These are phyloP conservation scores for Neodontobutis hainanensis DNA, from an alignment of 2,113 vertebrate species.

Conservation along the genomic window DNA sequence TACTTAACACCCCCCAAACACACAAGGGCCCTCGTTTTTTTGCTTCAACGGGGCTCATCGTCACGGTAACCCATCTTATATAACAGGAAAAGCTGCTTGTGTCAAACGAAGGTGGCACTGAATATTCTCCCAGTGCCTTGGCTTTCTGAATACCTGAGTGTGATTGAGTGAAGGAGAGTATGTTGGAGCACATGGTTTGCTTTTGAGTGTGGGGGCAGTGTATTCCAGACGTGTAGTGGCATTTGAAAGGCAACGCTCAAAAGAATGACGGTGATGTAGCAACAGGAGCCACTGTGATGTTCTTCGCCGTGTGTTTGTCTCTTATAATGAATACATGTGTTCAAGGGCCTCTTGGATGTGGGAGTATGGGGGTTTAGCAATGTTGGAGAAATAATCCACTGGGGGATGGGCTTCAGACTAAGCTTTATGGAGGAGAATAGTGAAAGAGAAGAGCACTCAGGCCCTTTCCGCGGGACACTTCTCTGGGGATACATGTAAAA, in stretches of 20 bases:
- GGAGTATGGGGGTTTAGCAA: slow-evolving; percentile 70
- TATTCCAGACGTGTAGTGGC: slow-evolving; percentile 20
- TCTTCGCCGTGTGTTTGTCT: slow-evolving; percentile 28
- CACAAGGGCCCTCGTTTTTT: slow-evolving; percentile 20
- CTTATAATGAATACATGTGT: slow-evolving; percentile 67
- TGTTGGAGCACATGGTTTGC: slow-evolving; percentile 16
- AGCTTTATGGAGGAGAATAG: slow-evolving; percentile 67
- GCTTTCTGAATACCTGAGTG: slow-evolving; percentile 45
- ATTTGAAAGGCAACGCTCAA: slow-evolving; percentile 45
- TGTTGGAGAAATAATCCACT: slow-evolving; percentile 71
- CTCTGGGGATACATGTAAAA: slow-evolving; percentile 65
- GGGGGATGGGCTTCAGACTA: slow-evolving; percentile 69
- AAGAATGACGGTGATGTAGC: slow-evolving; percentile 17
- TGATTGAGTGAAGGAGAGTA: neutral
- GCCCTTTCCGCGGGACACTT: slow-evolving; percentile 58
- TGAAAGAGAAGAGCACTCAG: slow-evolving; percentile 60
- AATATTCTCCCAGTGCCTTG: slow-evolving; percentile 47
- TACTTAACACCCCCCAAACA: slow-evolving; percentile 9
- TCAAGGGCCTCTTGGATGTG: slow-evolving; percentile 58
- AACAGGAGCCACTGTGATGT: slow-evolving; percentile 12
- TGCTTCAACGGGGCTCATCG: slow-evolving; percentile 36
- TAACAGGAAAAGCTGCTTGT: slow-evolving; percentile 64
- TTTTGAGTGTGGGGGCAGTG: slow-evolving; percentile 1
- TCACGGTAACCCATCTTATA: slow-evolving; percentile 60
- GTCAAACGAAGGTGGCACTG: slow-evolving; percentile 45